These are phyloP conservation scores for Zaprionus vittiger DNA, from an alignment of 1,140 invertebrate species.

Conservation along the genomic window DNA sequence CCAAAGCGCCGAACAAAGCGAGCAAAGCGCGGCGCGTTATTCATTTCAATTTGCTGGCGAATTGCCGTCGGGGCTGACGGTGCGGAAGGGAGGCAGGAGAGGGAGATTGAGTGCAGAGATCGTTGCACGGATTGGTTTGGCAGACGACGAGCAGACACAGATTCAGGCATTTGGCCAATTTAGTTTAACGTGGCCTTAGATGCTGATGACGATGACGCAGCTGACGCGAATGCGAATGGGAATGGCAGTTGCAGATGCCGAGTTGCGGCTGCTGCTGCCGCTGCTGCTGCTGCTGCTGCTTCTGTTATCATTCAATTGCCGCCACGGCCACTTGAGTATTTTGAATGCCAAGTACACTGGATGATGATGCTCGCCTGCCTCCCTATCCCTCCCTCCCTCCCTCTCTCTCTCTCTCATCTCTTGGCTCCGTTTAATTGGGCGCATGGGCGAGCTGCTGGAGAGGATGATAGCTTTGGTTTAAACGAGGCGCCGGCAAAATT, in stretches of 20 bases:
- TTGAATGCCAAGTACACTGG: conserved; percentile 54
- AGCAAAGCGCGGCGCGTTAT: conserved; percentile 64
- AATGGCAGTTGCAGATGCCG: conserved; percentile 6
- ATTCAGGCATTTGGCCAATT: conserved; percentile 73
- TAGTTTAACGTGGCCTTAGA: conserved; percentile 61
- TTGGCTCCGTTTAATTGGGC: conserved; percentile 60
- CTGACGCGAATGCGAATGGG: conserved; percentile 23
- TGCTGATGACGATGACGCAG: conserved; percentile 12
- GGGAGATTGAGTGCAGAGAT: conserved; percentile 20
- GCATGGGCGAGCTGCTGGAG: conserved; percentile 8
- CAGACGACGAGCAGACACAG: conserved; percentile 44
- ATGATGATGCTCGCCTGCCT: conserved; percentile 36
- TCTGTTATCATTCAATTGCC: conserved; percentile 76
- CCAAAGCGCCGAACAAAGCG: conserved; percentile 59
- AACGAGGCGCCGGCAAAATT: conserved; percentile 40
- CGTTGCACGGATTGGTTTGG: conserved; percentile 34
- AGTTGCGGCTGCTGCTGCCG: conserved; percentile 30
- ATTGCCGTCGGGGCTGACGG: conserved; percentile 32
- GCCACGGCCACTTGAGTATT: conserved; percentile 59
- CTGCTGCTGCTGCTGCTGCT: conserved; percentile 48
- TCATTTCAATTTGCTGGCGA: conserved; percentile 76
- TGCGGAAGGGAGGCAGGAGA: neutral
- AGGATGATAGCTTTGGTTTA: neutral
- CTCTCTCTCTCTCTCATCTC: neutral
- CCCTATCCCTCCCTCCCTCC: neutral